Base-by-base conservation (phyloP, 2,113 vertebrate species). In the Gambusia affinis region DNA sequence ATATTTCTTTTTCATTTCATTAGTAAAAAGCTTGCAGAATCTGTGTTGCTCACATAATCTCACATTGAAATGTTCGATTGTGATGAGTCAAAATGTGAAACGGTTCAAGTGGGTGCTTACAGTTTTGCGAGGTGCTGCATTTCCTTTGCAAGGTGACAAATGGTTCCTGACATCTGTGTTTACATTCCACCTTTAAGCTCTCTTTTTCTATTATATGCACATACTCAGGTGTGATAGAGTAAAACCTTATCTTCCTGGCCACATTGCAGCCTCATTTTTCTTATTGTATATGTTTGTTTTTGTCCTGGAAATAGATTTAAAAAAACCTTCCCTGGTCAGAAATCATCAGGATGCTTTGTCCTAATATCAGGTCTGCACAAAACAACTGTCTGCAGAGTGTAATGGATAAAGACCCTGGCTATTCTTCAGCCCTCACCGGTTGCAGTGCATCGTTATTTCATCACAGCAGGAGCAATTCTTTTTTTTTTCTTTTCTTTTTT, bases 181-280 rank as follows among this genome's bases (percentile, higher is more conserved):
- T 93, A 94, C 93, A 91, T 82, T 60, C 75, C 90, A 90, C 85
- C 90, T 91, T 92, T 90, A 92, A 92, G 92, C 86, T 90, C 85
- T 90, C 84, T 88, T 89, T 92, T 84, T 67, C 76, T 80, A 81
- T 89, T 90, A 88, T 75, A 78, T 35, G 29, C 64, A 54, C 83
- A 91, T 85, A 82, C 76, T 31, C 57, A 81, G 75, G 79, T 87
- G 77, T 91, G 92, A 91, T 92, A 87, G 87, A 92, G 92, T 91
- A 82, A 42, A 75, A 80, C 72, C 72, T 92, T 91, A 91, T 91
- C 88, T 92, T 72, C 82, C 61, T 62, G 75, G 82, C 89, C 90
- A 92, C 84, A 86, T 86, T 88, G 79, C 81, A 79, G 78, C 80
- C 76, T 87, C 70, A 64, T 57, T 67, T 82, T 83, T 79, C 67